phyloP scores from a whole-genome alignment of 2,888 invertebrate species.

The Dendrolimus pini region DNA sequence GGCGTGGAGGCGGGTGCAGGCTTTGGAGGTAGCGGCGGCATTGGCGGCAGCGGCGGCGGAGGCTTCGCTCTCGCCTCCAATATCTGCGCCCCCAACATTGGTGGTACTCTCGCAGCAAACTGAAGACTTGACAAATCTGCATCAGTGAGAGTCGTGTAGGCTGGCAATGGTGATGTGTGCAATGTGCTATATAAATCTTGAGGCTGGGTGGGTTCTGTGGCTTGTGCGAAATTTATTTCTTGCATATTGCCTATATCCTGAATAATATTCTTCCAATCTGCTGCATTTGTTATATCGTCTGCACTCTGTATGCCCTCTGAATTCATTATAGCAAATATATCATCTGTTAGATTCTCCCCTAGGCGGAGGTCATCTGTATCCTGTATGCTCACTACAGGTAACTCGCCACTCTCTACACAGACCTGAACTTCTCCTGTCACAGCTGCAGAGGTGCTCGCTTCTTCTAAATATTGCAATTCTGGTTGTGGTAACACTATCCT shows the following conservation, averaged over 20 bases:
- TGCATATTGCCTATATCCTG: constrained; percentile 68
- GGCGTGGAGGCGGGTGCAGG: constrained; percentile 32
- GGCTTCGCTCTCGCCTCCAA: constrained; percentile 20
- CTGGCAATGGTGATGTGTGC: constrained; percentile 36
- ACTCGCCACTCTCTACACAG: constrained; percentile 62
- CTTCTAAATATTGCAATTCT: constrained; percentile 55
- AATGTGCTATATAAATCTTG: constrained; percentile 51
- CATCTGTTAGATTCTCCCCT: constrained; percentile 66
- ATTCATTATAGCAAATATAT: constrained; percentile 71
- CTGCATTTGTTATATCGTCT: constrained; percentile 63
- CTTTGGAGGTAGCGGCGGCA: constrained; percentile 10
- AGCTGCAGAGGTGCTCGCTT: constrained; percentile 44
- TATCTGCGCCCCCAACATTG: constrained; percentile 36
- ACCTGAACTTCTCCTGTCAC: constrained; percentile 60
- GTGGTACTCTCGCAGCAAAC: constrained; percentile 54
- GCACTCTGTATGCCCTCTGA: constrained; percentile 71
- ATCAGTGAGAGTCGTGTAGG: constrained; percentile 43
- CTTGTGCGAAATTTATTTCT: constrained; percentile 62
- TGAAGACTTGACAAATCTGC: constrained; percentile 49
- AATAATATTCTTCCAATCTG: constrained; percentile 71
- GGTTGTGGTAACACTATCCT: constrained; percentile 60
- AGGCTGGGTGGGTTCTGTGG: constrained; percentile 40
- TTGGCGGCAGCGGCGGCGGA: constrained; percentile 20
- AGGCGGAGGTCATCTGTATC: constrained; percentile 67
- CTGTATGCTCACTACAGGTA: constrained; percentile 72